A percentile compares a stretch with the other conserved stretches of the same genome.
phyloP scores from a whole-genome alignment of 2,888 invertebrate species.

The Plagiodera versicolora region DNA sequence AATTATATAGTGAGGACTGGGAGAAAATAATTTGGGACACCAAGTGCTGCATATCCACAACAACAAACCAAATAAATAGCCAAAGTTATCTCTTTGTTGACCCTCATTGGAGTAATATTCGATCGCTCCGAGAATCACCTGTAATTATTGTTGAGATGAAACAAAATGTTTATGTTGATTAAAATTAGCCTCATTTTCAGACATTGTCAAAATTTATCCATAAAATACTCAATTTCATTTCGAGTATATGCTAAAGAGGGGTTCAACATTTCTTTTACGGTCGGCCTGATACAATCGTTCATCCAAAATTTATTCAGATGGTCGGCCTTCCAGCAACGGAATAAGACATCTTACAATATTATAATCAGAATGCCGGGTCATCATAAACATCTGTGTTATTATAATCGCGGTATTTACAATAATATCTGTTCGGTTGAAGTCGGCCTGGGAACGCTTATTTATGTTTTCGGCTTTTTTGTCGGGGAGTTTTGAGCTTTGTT shows the following conservation, averaged over 20 bases:
- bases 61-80: not conserved
- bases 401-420: slow-evolving; percentile 41
- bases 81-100: not conserved
- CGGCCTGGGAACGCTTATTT: slow-evolving; percentile 39
- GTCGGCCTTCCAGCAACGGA: slow-evolving; percentile 17
- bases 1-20: no score
- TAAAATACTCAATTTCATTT: not conserved
- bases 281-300: slow-evolving; percentile 1
- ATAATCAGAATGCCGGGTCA: slow-evolving; percentile 35
- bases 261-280: not conserved
- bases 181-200: not conserved
- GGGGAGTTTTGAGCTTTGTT: slow-evolving; percentile 39
- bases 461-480: slow-evolving; percentile 47
- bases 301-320: slow-evolving; percentile 11
- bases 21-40: no score
- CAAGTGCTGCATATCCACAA: no score
- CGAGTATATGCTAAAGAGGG: slow-evolving; percentile 1
- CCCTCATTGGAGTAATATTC: not conserved
- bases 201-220: not conserved
- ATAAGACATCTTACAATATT: slow-evolving; percentile 32
- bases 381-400: slow-evolving; percentile 42
- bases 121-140: not conserved
- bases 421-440: slow-evolving; percentile 34
- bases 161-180: slow-evolving; percentile 1
- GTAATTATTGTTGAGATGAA: not conserved